A percentile compares a stretch with the other conserved stretches of the same genome.
Conservation (phyloP, 2,797 vertebrate species). For the Chaetodon trifasciatus region DNA sequence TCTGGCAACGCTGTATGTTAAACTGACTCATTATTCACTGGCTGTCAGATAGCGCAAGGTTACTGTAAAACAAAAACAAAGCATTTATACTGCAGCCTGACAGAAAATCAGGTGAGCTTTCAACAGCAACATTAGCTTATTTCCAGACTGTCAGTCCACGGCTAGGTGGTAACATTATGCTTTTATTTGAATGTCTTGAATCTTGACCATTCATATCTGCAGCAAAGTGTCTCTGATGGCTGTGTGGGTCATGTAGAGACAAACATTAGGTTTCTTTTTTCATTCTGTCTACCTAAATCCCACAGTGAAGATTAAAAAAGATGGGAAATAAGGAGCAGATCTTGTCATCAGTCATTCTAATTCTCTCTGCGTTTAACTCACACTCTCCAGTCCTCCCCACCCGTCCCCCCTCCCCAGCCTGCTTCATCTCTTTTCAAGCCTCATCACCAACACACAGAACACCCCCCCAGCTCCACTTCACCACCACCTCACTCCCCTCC, state of each 20-base stretch:
- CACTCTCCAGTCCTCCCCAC: constrained; percentile 36
- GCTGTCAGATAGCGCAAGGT: constrained; percentile 48
- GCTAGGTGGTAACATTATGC: neutral
- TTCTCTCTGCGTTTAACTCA: constrained; percentile 72
- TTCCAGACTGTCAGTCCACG: constrained; percentile 27
- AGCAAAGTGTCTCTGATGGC: constrained; percentile 2
- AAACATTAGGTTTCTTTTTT: constrained; percentile 12
- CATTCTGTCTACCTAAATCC: constrained; percentile 4
- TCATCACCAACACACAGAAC: constrained; percentile 58
- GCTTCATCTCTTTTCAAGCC: constrained; percentile 70
- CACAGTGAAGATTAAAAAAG: constrained; percentile 39
- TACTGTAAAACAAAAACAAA: constrained; percentile 49
- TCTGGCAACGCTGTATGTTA: constrained; percentile 26
- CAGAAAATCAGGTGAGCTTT: constrained; percentile 44
- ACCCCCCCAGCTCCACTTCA: neutral
- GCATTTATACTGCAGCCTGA: constrained; percentile 44
- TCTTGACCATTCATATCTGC: constrained; percentile 4
- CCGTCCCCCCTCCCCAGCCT: neutral
- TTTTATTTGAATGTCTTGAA: constrained; percentile 21
- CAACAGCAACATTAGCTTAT: constrained; percentile 34
- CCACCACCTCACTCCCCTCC: constrained; percentile 42
- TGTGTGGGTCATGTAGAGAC: constrained; percentile 10
- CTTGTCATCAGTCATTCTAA: constrained; percentile 71
- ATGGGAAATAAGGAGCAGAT: constrained; percentile 39
- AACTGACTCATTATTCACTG: constrained; percentile 48